Conservation (phyloP, 2,113 vertebrate genomes). For the Cyrtonyx montezumae region DNA sequence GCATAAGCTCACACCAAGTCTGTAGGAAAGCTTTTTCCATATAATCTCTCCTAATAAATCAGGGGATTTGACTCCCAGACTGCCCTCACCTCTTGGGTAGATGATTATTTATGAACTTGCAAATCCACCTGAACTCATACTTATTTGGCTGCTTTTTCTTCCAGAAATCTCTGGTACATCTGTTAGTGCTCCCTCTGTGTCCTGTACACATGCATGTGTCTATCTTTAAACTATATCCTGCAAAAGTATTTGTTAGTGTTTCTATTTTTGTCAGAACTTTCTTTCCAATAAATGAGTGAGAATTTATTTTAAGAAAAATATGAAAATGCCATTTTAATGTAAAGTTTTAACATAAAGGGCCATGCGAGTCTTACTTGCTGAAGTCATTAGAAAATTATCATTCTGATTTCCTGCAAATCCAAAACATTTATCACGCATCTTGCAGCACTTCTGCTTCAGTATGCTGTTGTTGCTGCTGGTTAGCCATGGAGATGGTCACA, state of each 20-base stretch:
- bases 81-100: not conserved
- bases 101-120: not conserved
- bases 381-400: not conserved
- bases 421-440: not conserved
- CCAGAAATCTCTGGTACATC: not conserved
- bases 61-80: not conserved
- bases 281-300: not conserved
- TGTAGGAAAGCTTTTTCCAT: not conserved
- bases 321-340: rapidly evolving
- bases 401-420: not conserved
- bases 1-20: not conserved
- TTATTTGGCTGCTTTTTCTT: not conserved
- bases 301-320: not conserved
- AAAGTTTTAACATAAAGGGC: not conserved
- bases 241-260: not conserved
- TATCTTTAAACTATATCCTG: not conserved
- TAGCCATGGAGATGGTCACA: not conserved
- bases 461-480: not conserved
- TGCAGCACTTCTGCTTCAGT: not conserved
- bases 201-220: rapidly evolving
- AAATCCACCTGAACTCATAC: not conserved
- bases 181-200: not conserved
- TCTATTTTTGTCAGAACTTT: not conserved
- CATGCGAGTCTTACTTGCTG: not conserved
- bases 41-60: not conserved